Evolutionary conservation across 1,140 invertebrate genomes (phyloP).

Genomic region (Polypedilum vanderplanki): DNA sequence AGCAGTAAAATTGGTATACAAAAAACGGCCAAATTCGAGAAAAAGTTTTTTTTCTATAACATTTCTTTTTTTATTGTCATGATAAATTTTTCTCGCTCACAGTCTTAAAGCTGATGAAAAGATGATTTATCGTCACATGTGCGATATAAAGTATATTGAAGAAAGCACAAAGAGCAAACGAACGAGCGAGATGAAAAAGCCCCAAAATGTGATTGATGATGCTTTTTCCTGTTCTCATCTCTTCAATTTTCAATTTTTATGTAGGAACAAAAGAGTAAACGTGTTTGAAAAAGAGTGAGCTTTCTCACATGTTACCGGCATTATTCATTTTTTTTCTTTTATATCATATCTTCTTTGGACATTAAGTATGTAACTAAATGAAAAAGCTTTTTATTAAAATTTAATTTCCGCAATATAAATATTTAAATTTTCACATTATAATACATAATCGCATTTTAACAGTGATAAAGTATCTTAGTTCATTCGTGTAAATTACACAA

Average conservation of each 20-base stretch:
- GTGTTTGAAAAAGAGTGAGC: background rate
- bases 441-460: background rate
- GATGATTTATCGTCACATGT: constrained; percentile 18
- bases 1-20: no score
- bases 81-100: no score
- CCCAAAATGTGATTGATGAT: constrained; percentile 6
- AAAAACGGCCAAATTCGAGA: no score
- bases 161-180: background rate
- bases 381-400: constrained; percentile 9
- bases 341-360: no score
- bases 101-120: constrained; percentile 17
- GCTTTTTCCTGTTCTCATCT: background rate
- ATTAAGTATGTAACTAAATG: background rate
- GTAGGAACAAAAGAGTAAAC: background rate
- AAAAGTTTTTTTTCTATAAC: no score
- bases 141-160: background rate
- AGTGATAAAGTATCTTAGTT: constrained; percentile 1
- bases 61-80: no score
- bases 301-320: constrained; percentile 10
- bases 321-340: background rate
- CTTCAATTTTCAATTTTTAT: constrained; percentile 7
- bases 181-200: background rate
- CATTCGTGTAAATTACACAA: background rate
- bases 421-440: background rate
- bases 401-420: background rate